Evolutionary conservation across 2,888 invertebrate species (phyloP).

Genomic region (Nudaria mundana): DNA sequence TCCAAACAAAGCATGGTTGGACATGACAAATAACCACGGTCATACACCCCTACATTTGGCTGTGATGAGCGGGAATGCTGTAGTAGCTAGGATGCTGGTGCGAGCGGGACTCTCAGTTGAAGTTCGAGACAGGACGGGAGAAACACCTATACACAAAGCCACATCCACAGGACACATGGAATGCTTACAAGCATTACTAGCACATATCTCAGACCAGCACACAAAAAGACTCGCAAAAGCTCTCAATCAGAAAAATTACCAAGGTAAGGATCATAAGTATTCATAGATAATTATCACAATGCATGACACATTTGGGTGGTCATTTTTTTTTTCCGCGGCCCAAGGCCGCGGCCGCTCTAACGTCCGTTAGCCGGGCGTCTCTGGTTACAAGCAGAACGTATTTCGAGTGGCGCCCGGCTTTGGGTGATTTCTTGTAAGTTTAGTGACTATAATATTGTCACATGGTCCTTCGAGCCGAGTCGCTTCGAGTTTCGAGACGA

Average conservation of each 20-base stretch:
- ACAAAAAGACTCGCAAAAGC: constrained; percentile 72
- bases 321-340: no score
- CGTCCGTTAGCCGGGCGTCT: no score
- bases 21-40: constrained; percentile 89
- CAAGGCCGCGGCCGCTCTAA: no score
- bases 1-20: constrained; percentile 88
- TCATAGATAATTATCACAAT: no score
- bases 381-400: no score
- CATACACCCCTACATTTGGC: constrained; percentile 94
- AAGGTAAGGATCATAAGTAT: constrained; percentile 74
- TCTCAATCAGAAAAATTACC: constrained; percentile 91
- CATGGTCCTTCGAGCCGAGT: no score
- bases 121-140: constrained; percentile 87
- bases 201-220: constrained; percentile 75
- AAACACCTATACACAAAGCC: constrained; percentile 93
- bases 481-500: no score
- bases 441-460: no score
- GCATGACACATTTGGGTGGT: no score
- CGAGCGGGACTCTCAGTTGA: constrained; percentile 88
- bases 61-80: constrained; percentile 87
- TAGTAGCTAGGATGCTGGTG: constrained; percentile 88
- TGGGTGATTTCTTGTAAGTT: no score
- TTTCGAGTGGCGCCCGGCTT: no score
- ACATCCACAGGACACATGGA: constrained; percentile 85
- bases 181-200: constrained; percentile 87